These are phyloP conservation scores for Heteronetta atricapilla DNA, from an alignment of 2,113 vertebrate genomes.

Conservation along the genomic window DNA sequence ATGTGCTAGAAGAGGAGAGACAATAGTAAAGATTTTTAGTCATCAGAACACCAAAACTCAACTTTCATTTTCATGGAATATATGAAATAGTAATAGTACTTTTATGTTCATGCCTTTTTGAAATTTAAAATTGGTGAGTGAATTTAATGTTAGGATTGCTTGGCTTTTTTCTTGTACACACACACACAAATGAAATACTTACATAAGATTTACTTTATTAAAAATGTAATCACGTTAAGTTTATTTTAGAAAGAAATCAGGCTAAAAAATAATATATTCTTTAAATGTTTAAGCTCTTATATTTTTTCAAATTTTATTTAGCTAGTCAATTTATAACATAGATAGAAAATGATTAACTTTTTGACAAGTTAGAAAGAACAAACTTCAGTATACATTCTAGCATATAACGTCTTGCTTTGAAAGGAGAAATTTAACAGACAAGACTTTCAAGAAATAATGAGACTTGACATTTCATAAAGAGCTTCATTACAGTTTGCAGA, in stretches of 20 bases:
- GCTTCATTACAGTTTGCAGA: neutral
- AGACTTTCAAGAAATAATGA: slow-evolving; percentile 35
- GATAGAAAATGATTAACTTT: neutral
- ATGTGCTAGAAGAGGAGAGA: neutral
- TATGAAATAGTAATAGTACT: neutral
- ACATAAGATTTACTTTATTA: neutral
- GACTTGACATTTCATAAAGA: neutral
- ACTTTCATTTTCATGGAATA: neutral
- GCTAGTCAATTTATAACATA: neutral
- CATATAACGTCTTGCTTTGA: neutral
- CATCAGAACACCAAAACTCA: neutral
- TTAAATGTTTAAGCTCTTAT: neutral
- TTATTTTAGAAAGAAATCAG: neutral
- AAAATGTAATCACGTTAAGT: neutral
- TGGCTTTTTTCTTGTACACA: neutral
- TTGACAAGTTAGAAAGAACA: neutral
- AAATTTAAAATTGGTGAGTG: neutral
- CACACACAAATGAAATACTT: neutral
- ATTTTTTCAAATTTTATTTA: neutral
- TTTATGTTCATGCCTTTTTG: neutral
- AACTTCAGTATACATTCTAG: neutral
- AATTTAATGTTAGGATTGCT: neutral
- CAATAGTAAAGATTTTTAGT: neutral
- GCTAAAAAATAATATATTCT: neutral
- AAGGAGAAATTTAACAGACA: neutral